Percentiles rank a stretch among this genome's conserved stretches.
phyloP scores from a whole-genome alignment of 2,888 invertebrate genomes.

The Stenodera caucasica region DNA sequence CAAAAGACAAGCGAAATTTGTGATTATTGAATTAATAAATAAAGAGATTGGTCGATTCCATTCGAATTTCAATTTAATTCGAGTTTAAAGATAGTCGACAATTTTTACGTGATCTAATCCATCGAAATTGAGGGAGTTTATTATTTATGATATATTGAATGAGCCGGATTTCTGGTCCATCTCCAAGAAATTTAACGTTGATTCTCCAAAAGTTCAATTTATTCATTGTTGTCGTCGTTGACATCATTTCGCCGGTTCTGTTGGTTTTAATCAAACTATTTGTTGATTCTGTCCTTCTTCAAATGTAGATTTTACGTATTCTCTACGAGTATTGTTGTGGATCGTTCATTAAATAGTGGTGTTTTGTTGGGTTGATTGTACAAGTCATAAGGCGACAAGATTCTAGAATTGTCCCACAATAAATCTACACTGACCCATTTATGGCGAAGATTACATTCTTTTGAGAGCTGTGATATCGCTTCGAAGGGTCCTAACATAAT shows the following conservation, averaged over 20 bases:
- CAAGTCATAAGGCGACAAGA: neutral
- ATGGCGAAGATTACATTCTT: too few relatives aligned
- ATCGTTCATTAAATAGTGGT: too few relatives aligned
- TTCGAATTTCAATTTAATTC: too few relatives aligned
- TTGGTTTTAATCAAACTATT: constrained; percentile 28
- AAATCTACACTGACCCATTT: too few relatives aligned
- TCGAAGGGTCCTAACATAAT: too few relatives aligned
- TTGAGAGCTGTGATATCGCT: too few relatives aligned
- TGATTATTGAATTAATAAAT: neutral
- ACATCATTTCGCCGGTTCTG: constrained; percentile 2
- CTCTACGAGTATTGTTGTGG: neutral
- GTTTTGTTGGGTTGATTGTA: neutral
- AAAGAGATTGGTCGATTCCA: too few relatives aligned
- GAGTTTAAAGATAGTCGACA: too few relatives aligned
- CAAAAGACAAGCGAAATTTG: neutral
- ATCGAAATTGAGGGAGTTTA: too few relatives aligned
- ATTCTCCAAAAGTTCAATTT: constrained; percentile 5
- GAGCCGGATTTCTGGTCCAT: neutral
- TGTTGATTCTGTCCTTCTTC: constrained; percentile 19
- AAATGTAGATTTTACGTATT: constrained; percentile 6
- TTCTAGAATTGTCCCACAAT: too few relatives aligned
- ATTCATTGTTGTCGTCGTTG: constrained; percentile 1
- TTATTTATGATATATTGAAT: neutral
- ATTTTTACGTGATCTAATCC: neutral
- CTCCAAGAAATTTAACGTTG: neutral